Evolutionary conservation across 1,140 invertebrate species (phyloP), one percentile per base, ranked within the genome.

Genomic region (honey bee (Apis mellifera)): DNA sequence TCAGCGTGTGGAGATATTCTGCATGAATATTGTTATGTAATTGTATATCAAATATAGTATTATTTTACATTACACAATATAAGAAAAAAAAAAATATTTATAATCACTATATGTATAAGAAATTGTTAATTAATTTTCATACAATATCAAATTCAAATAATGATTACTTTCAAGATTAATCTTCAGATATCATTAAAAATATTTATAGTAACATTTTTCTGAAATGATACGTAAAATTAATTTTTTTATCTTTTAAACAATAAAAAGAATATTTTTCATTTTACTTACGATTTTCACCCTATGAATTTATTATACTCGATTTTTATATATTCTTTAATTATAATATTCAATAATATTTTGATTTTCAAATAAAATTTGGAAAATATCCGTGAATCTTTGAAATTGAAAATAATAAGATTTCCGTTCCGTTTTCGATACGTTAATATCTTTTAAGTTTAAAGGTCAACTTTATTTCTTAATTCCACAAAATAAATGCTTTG

Each of bases 11-110:
- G 32, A 9, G 32, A 9, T 5, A 42, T 75, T 21, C 9, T 55
- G 12, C n/a, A 26, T 9, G 23, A 42, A 42, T 17, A 52, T 26
- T 21, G 23, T 82, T 82, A 74, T 32, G 26, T 32, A 82, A 82
- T 21, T 42, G 3, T 17, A 13, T 15, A 23, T 26, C 21, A 52
- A 13, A 23, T 26, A 0, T 11, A 9, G 52, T 70, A 62, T 48
- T 65, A 48, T 73, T 70, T 71, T 52, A n/a, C 66, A 60, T 32
- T 48, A 26, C 4, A 54, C 9, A n/a, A 17, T 21, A 26, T 62
- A 26, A 19, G 17, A 17, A 55, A 17, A 19, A n/a, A n/a, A n/a
- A 64, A 66, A 23, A 48, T 66, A 48, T 23, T 32, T 11, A 21
- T 7, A 9, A 7, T 71, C 12, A 55, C 1, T n/a, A 71, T 32